Conservation (phyloP, 1,140 invertebrate species). For the Drosophila equinoxialis region DNA sequence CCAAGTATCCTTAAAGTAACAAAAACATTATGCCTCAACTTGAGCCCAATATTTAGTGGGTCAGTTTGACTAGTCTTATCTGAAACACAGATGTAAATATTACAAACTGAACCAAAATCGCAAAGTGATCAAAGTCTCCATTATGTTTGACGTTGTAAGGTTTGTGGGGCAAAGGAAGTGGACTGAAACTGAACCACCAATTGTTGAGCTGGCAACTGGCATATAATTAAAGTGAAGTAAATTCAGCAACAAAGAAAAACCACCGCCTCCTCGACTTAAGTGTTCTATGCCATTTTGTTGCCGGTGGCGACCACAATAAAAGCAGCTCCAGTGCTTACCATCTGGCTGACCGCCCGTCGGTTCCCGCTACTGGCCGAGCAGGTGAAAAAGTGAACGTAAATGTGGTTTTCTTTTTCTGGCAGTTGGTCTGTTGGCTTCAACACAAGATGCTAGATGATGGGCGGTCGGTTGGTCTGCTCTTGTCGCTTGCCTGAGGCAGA, state of each 20-base stretch:
- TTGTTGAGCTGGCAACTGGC: not conserved
- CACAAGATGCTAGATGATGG: not conserved
- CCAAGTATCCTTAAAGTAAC: too few species aligned
- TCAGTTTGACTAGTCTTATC: too few species aligned
- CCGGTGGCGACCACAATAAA: conserved; percentile 23
- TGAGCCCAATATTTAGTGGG: too few species aligned
- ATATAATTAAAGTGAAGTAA: conserved; percentile 36
- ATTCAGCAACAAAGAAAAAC: not conserved
- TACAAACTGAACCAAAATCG: too few species aligned
- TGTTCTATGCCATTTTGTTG: conserved; percentile 1
- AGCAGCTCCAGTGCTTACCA: not conserved
- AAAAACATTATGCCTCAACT: too few species aligned
- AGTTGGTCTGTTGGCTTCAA: not conserved
- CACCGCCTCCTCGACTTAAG: not conserved
- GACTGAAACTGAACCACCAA: not conserved
- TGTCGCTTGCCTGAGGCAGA: not conserved
- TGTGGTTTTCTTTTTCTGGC: not conserved
- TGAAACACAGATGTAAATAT: too few species aligned
- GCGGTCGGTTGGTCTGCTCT: not conserved
- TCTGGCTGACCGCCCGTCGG: too few species aligned
- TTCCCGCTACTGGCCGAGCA: not conserved
- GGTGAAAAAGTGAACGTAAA: not conserved
- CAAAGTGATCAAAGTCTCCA: too few species aligned
- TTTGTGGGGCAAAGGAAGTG: too few species aligned
- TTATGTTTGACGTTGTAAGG: too few species aligned